Evolutionary conservation across 2,797 vertebrate genomes (phyloP), one percentile per base, ranked within the genome.

Genomic region (Erpetoichthys calabaricus): DNA sequence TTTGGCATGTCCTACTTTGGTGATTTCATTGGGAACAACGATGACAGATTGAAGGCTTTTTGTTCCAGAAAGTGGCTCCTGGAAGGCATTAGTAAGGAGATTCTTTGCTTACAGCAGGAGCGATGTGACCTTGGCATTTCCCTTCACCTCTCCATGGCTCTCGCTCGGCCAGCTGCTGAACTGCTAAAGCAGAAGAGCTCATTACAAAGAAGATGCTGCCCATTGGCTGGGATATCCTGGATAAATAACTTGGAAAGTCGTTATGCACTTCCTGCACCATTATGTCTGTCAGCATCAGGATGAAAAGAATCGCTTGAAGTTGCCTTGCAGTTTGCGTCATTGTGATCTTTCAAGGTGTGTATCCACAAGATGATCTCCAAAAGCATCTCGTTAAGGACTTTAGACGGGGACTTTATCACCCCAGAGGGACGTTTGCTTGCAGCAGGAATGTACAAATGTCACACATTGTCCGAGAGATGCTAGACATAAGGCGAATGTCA

Each of bases 111-210:
- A 51, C 49, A 44, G 42, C 53, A 44, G 56, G 25, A 25, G 25
- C 25, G 5, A 8, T 7, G 58, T 80, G 79, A 82, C 80, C 78
- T 75, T 5, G 61, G 56, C 58, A 65, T 66, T 72, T 80, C 74
- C 77, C 64, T 52, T 65, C 47, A 53, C 62, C 60, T 66, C 54
- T 58, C 56, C 46, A 45, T 56, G 46, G 44, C 53, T 56, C 55
- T 56, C 45, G 58, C 53, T 57, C 47, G 44, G 5, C 55, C 55
- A 47, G 51, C 59, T 51, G 7, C 46, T 46, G 61, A 9, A 56
- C 52, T 59, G 46, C 44, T 43, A 41, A 56, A 44, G 47, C 4
- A 45, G 8, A 51, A 43, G 45, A 46, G 51, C 53, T 47, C 7
- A n/a, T 44, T 41, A n/a, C 44, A 53, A 5, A 52, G 57, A 56